These are phyloP conservation scores for Emberiza fucata DNA, from an alignment of 2,113 vertebrate genomes.

Conservation along the genomic window DNA sequence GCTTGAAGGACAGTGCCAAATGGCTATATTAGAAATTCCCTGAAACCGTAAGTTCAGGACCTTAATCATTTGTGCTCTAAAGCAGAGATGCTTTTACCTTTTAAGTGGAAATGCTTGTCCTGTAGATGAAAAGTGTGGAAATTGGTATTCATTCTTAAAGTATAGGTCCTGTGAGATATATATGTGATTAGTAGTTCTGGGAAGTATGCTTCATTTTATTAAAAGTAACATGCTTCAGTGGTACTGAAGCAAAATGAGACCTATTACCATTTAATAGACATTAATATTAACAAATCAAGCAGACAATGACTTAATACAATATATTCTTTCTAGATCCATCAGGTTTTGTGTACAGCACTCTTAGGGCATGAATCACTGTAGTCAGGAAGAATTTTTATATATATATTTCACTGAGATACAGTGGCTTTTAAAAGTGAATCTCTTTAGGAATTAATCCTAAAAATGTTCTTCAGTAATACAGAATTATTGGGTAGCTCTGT, in stretches of 20 bases:
- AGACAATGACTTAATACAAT: background rate
- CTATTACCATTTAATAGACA: background rate
- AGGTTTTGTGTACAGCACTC: background rate
- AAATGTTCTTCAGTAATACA: background rate
- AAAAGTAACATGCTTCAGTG: background rate
- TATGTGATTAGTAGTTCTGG: background rate
- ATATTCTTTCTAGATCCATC: background rate
- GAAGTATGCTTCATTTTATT: background rate
- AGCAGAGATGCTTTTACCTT: background rate
- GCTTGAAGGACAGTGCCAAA: background rate
- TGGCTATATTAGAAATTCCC: background rate
- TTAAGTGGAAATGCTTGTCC: background rate
- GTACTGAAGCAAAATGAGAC: background rate
- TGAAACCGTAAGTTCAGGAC: background rate
- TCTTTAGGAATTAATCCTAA: background rate
- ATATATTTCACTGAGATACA: background rate
- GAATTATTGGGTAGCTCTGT: background rate
- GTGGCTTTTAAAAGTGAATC: background rate
- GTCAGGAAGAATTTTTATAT: background rate
- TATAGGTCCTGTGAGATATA: background rate
- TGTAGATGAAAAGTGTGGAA: background rate
- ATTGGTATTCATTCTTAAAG: background rate
- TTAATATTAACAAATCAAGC: background rate
- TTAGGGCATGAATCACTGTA: background rate
- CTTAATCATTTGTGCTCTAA: rapidly evolving